Conservation (phyloP, 1,140 invertebrate species). For the Grapholita molesta region DNA sequence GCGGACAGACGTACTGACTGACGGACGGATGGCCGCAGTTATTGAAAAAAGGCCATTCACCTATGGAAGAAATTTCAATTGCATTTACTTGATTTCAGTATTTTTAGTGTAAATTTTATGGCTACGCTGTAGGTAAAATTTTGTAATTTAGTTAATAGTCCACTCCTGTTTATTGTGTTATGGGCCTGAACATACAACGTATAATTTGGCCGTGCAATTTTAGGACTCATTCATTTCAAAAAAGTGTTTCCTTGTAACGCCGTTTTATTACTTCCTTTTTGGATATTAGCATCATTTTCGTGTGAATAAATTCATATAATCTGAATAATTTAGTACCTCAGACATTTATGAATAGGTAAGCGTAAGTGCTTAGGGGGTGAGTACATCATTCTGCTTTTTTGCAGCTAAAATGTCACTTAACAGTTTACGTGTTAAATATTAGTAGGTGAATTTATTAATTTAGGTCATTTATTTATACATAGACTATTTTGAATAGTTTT, state of each 20-base stretch:
- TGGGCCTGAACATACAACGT: conserved; percentile 29
- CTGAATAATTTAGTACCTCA: not conserved
- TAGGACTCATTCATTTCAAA: conserved; percentile 23
- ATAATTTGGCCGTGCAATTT: conserved; percentile 31
- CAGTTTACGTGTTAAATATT: too few species aligned
- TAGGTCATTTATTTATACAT: too few species aligned
- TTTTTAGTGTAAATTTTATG: conserved; percentile 11
- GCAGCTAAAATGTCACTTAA: too few species aligned
- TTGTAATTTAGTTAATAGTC: conserved; percentile 37
- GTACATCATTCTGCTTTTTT: not conserved
- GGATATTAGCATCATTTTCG: conserved; percentile 1
- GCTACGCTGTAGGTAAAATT: conserved; percentile 27
- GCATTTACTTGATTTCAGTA: not conserved
- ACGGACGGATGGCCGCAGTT: too few species aligned
- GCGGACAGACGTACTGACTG: too few species aligned
- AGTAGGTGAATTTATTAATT: too few species aligned
- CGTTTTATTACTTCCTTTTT: conserved; percentile 18
- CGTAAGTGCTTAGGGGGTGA: not conserved
- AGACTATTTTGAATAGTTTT: too few species aligned
- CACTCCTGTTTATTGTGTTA: conserved; percentile 31
- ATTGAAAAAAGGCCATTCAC: too few species aligned
- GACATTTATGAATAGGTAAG: not conserved
- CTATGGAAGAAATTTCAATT: too few species aligned
- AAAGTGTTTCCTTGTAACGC: conserved; percentile 16
- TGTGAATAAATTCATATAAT: conserved; percentile 17